Conservation (phyloP, 2,888 invertebrate genomes). For the Rhodophaea formosa region DNA sequence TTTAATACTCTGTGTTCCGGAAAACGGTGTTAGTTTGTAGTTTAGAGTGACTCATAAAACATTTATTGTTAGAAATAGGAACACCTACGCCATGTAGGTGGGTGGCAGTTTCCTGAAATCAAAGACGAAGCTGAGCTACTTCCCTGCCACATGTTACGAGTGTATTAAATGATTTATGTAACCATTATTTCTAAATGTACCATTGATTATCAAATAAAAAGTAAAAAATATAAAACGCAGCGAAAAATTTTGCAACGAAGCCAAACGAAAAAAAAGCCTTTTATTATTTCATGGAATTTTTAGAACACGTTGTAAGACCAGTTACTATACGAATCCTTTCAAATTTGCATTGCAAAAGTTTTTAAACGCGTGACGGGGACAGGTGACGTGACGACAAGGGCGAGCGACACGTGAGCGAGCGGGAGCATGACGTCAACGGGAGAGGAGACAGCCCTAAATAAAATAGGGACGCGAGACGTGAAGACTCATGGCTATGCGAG, state of each 20-base stretch:
- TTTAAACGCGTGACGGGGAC: not conserved
- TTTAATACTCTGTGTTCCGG: not conserved
- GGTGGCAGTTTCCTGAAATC: slow-evolving; percentile 2
- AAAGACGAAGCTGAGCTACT: not conserved
- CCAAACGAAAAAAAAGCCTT: not conserved
- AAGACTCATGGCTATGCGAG: not conserved
- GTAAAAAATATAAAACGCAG: no score
- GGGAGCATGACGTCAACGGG: not conserved
- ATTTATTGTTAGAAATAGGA: not conserved
- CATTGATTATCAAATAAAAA: no score
- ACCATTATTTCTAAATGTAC: no score
- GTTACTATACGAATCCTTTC: not conserved
- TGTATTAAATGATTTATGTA: not conserved
- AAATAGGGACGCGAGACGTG: slow-evolving; percentile 4
- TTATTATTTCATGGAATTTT: not conserved
- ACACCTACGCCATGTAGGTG: not conserved
- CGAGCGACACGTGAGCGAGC: slow-evolving; percentile 4
- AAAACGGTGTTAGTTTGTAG: not conserved
- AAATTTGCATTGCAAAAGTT: not conserved
- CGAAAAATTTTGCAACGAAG: no score
- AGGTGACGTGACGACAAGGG: not conserved
- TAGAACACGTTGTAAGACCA: not conserved
- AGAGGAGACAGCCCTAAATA: slow-evolving; percentile 1
- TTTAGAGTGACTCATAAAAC: not conserved
- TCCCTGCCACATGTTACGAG: not conserved